phyloP scores from a whole-genome alignment of 2,797 vertebrate genomes.

The Semaprochilodus insignis region DNA sequence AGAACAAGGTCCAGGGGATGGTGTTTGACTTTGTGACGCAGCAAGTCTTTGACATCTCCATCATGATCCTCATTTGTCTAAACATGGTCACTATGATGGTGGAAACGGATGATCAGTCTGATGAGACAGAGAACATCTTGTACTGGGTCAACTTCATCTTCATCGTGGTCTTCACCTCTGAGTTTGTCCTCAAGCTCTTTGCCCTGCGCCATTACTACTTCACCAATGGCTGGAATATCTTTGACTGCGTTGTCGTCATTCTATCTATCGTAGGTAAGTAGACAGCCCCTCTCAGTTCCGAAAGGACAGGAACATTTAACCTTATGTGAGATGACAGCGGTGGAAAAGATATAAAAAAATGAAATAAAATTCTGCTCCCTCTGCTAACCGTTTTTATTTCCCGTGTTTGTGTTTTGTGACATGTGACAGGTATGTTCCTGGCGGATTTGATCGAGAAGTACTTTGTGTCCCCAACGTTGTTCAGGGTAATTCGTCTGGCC shows the following conservation, averaged over 20 bases:
- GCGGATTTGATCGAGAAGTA: conserved; percentile 98
- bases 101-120: conserved; percentile 94
- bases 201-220: conserved; percentile 98
- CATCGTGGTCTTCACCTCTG: conserved; percentile 95
- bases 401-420: background rate
- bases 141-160: conserved; percentile 99
- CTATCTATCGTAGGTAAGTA: conserved; percentile 97
- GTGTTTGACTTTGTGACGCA: conserved; percentile 98
- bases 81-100: conserved; percentile 99
- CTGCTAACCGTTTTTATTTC: conserved; percentile 17
- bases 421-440: conserved; percentile 93
- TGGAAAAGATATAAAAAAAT: background rate
- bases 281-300: background rate
- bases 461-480: conserved; percentile 97
- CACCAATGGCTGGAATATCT: conserved; percentile 99
- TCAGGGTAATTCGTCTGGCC: conserved; percentile 98
- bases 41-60: conserved; percentile 97
- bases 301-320: background rate
- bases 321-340: background rate
- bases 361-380: background rate
- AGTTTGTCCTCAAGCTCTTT: conserved; percentile 97
- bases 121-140: conserved; percentile 91
- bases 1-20: conserved; percentile 96
- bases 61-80: conserved; percentile 99
- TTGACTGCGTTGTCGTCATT: conserved; percentile 98